Conservation (phyloP, 2,888 invertebrate species). For the Globia sparganii region DNA sequence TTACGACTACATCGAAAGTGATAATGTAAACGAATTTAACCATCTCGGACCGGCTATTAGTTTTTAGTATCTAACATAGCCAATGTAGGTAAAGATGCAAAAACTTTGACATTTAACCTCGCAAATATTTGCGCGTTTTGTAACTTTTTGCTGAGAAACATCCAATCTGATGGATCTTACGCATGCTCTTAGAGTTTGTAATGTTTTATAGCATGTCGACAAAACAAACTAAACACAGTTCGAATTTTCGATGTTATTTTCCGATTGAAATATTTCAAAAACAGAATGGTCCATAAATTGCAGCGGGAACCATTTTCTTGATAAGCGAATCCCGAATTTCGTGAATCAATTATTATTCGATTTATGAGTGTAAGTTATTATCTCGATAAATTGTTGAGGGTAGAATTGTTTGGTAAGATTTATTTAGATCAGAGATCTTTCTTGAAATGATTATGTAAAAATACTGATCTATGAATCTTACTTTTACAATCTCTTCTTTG, state of each 20-base stretch:
- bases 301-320: conserved; percentile 27
- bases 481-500: conserved; percentile 33
- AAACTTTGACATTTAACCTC: conserved; percentile 54
- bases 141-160: conserved; percentile 44
- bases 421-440: conserved; percentile 11
- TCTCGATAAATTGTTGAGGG: conserved; percentile 29
- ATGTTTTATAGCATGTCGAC: background rate
- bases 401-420: conserved; percentile 29
- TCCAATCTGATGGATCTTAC: background rate
- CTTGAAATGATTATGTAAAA: conserved; percentile 34
- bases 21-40: conserved; percentile 16
- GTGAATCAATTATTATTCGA: conserved; percentile 51
- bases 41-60: conserved; percentile 17
- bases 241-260: conserved; percentile 15
- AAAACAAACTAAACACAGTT: background rate
- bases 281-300: conserved; percentile 47
- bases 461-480: conserved; percentile 18
- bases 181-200: conserved; percentile 6
- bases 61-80: conserved; percentile 18
- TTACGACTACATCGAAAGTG: conserved; percentile 5
- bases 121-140: conserved; percentile 46
- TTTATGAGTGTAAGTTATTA: conserved; percentile 50
- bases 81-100: conserved; percentile 34
- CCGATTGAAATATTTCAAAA: conserved; percentile 36
- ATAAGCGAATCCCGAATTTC: conserved; percentile 43